Conservation (phyloP, 1,140 invertebrate genomes). For the Campoletis sonorensis region DNA sequence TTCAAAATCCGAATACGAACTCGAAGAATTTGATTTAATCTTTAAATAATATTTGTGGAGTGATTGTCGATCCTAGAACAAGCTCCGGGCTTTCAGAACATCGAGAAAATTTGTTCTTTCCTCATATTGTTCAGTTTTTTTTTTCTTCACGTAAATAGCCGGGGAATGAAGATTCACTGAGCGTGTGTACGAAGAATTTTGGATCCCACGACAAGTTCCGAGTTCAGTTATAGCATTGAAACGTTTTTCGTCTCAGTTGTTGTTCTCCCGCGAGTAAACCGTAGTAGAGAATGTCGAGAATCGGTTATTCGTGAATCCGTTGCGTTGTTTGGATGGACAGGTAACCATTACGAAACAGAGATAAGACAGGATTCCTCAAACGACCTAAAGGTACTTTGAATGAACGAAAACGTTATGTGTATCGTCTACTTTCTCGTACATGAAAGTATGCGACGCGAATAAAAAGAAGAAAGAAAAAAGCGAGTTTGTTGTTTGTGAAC, state of each 20-base stretch:
- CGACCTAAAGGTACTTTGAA: slow-evolving; percentile 7
- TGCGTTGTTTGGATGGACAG: slow-evolving; percentile 33
- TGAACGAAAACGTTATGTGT: background rate
- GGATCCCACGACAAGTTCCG: slow-evolving; percentile 15
- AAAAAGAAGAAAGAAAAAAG: no score
- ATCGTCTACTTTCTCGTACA: no score
- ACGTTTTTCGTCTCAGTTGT: background rate
- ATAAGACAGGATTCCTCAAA: slow-evolving; percentile 24
- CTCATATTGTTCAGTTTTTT: no score
- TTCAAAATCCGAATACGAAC: no score
- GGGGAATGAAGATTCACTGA: slow-evolving; percentile 1
- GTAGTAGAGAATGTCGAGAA: background rate
- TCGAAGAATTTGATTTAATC: no score
- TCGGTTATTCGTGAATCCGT: slow-evolving; percentile 32
- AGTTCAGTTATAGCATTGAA: background rate
- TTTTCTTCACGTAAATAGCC: no score
- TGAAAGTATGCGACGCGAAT: no score
- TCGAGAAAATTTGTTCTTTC: no score
- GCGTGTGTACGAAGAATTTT: no score
- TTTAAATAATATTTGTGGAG: no score
- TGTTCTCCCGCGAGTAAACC: slow-evolving; percentile 19
- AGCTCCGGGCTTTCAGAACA: no score
- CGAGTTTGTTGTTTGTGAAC: background rate
- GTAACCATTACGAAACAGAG: slow-evolving; percentile 16
- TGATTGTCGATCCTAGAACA: no score